Evolutionary conservation across 2,113 vertebrate genomes (phyloP), one percentile per base, ranked within the genome.

Genomic region (Girardinichthys multiradiatus): DNA sequence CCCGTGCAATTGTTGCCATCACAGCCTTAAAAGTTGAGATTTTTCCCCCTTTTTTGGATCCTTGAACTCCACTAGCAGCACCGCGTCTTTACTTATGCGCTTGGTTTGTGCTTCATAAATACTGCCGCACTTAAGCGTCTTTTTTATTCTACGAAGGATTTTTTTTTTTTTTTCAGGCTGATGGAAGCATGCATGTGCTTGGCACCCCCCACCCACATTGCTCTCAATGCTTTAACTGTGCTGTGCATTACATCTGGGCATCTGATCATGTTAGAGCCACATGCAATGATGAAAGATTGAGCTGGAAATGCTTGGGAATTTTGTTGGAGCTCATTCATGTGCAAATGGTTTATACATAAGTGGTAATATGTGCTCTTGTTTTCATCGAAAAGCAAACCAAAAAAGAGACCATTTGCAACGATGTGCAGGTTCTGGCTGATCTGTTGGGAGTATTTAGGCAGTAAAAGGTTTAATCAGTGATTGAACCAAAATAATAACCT

Each of bases 131-230:
- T 1, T 26, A 14, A 63, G 26, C 7, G n/a, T 27, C n/a, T 30
- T 57, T 28, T 86, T 74, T 28, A 45, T 67, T 35, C 35, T 68
- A 63, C 4, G 21, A 58, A 60, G 62, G 69, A 71, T 71, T 71
- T 80, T 63, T 68, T 77, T 70, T 39, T 54, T 51, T 24, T 54
- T 54, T 54, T 54, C 19, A 54, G 80, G 45, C 6, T 67, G 78
- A 72, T 81, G 78, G 90, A 42, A n/a, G 70, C 74, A 76, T 81
- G 64, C 86, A 85, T 86, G 87, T 89, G 90, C 86, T 83, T 81
- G 79, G 81, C 72, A 80, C 45, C 48, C 4, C 63, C 37, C 48
- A 37, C 27, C 21, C 51, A 26, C 35, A 12, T 0, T 45, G 1
- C 70, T 42, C 71, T 54, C 51, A 67, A 63, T 70, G 79, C 79